These are phyloP conservation scores for Tokudaia muenninki DNA, from an alignment of 2,797 vertebrate species.

Conservation along the genomic window DNA sequence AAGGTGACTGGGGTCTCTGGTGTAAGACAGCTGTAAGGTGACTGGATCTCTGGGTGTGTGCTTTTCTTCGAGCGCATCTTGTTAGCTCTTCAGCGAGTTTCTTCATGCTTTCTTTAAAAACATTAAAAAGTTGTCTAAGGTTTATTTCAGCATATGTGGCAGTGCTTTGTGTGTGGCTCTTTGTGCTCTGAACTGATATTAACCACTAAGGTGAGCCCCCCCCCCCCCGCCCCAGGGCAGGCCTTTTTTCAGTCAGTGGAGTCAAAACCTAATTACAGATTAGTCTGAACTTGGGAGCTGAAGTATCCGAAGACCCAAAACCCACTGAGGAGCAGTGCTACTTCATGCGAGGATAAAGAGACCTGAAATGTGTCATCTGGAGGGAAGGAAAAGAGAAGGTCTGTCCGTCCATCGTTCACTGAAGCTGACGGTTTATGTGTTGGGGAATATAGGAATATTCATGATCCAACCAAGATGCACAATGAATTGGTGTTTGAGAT, in stretches of 20 bases:
- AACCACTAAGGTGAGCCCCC: constrained; percentile 75
- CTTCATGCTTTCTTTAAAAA: constrained; percentile 68
- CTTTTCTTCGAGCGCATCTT: constrained; percentile 4
- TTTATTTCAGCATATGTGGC: constrained; percentile 54
- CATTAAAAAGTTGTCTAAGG: constrained; percentile 56
- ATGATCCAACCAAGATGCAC: constrained; percentile 94
- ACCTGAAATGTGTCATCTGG: constrained; percentile 89
- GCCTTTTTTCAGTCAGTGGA: constrained; percentile 84
- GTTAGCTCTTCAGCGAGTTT: constrained; percentile 33
- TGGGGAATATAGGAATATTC: constrained; percentile 98
- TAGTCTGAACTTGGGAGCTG: constrained; percentile 91
- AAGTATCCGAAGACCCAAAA: constrained; percentile 91
- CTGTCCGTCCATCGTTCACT: constrained; percentile 89
- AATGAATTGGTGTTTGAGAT: constrained; percentile 94
- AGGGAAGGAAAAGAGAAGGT: constrained; percentile 78
- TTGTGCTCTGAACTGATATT: constrained; percentile 77
- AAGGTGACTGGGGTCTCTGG: background rate
- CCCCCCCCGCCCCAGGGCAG: constrained; percentile 79
- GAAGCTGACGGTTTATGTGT: constrained; percentile 89
- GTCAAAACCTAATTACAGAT: constrained; percentile 94
- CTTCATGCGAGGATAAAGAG: constrained; percentile 95
- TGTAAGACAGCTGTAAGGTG: background rate
- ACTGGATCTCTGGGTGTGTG: background rate
- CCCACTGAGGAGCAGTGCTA: constrained; percentile 91
- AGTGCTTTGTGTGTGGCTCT: constrained; percentile 73